Evolutionary conservation across 1,140 invertebrate genomes (phyloP).

Genomic region (Pseudomyrmex flavicornis): DNA sequence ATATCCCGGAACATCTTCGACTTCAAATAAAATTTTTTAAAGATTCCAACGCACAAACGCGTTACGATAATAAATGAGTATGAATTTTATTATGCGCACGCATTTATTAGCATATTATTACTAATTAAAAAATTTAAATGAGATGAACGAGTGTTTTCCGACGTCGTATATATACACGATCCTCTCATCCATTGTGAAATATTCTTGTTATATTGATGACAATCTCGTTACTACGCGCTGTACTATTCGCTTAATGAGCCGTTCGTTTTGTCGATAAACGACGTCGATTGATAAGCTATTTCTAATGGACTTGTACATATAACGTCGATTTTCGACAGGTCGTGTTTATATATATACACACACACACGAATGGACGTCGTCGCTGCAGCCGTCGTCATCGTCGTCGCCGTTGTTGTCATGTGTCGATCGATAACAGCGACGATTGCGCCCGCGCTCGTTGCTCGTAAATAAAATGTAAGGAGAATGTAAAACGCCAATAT

Average conservation of each 20-base stretch:
- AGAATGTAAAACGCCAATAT: conserved; percentile 53
- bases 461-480: conserved; percentile 57
- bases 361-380: neutral
- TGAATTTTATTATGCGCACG: too few relatives aligned
- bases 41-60: too few relatives aligned
- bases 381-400: neutral
- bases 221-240: neutral
- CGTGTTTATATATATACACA: conserved; percentile 41
- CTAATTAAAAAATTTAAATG: too few relatives aligned
- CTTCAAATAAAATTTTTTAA: too few relatives aligned
- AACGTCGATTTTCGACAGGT: conserved; percentile 43
- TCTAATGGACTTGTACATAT: conserved; percentile 1
- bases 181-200: too few relatives aligned
- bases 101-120: too few relatives aligned
- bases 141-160: too few relatives aligned
- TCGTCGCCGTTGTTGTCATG: neutral
- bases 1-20: too few relatives aligned
- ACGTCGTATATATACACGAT: too few relatives aligned
- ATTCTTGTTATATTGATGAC: neutral
- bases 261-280: conserved; percentile 32
- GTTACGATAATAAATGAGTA: too few relatives aligned
- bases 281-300: conserved; percentile 45
- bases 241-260: conserved; percentile 38
- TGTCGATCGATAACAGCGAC: conserved; percentile 35
- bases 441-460: conserved; percentile 8